Evolutionary conservation across 2,797 vertebrate genomes (phyloP).

Genomic region (Selene dorsalis): DNA sequence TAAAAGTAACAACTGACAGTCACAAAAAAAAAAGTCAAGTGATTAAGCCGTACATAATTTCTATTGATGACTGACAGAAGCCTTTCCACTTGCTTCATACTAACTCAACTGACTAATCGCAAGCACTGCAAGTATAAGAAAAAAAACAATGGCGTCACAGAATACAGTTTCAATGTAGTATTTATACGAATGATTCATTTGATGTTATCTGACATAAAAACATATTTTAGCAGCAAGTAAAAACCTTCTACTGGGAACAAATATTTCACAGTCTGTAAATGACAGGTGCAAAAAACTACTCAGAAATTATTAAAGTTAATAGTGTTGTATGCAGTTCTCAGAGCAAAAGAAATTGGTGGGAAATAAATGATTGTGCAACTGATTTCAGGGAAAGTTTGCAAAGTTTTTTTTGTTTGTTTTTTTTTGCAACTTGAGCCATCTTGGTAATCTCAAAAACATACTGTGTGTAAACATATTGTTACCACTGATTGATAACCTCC

Average conservation of each 20-base stretch:
- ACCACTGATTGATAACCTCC: constrained; percentile 46
- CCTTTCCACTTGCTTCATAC: constrained; percentile 51
- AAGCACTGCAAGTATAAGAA: constrained; percentile 61
- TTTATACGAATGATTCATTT: constrained; percentile 59
- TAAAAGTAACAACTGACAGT: constrained; percentile 55
- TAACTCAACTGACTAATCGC: constrained; percentile 56
- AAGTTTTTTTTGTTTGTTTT: constrained; percentile 10
- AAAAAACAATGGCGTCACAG: constrained; percentile 53
- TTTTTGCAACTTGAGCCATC: constrained; percentile 50
- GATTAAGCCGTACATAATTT: constrained; percentile 55
- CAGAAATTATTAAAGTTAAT: constrained; percentile 59
- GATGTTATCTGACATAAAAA: constrained; percentile 67
- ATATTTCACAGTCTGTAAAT: constrained; percentile 84
- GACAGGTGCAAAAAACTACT: constrained; percentile 74
- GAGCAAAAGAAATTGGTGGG: constrained; percentile 40
- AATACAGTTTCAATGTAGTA: constrained; percentile 67
- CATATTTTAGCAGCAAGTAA: constrained; percentile 84
- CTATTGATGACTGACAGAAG: constrained; percentile 48
- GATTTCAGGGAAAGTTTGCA: constrained; percentile 51
- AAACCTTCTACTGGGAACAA: constrained; percentile 69
- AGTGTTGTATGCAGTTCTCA: constrained; percentile 37
- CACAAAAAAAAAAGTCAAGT: constrained; percentile 43
- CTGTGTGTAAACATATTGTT: constrained; percentile 71
- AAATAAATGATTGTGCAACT: constrained; percentile 66
- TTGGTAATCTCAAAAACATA: constrained; percentile 46